Evolutionary conservation across 2,113 vertebrate genomes (phyloP).

Genomic region (Cepphus grylle): DNA sequence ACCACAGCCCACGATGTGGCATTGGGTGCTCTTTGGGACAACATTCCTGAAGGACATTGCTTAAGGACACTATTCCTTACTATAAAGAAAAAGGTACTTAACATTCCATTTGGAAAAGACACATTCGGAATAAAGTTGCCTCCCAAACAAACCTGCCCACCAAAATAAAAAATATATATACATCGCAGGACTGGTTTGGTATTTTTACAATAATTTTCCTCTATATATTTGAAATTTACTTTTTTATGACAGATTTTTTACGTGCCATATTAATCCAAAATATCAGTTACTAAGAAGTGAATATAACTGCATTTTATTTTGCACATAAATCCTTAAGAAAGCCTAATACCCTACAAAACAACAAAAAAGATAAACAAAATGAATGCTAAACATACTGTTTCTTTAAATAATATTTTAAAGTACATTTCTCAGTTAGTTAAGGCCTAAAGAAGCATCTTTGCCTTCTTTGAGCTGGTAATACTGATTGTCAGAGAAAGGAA

Average conservation of each 20-base stretch:
- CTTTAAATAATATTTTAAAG: not conserved
- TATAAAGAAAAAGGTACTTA: not conserved
- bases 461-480: not conserved
- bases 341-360: not conserved
- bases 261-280: not conserved
- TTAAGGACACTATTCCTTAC: not conserved
- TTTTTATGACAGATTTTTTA: not conserved
- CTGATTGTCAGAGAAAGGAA: not conserved
- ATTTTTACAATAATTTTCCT: not conserved
- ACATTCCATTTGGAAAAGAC: not conserved
- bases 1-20: rapidly evolving
- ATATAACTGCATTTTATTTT: not conserved
- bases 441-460: not conserved
- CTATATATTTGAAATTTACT: not conserved
- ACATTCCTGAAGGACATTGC: too few relatives aligned
- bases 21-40: not conserved
- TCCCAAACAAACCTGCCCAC: not conserved
- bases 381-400: not conserved
- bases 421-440: not conserved
- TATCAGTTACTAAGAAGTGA: not conserved
- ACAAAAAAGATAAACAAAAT: not conserved
- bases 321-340: not conserved
- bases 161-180: not conserved
- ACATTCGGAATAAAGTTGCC: not conserved
- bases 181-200: not conserved